These are phyloP conservation scores for Dione juno DNA, from an alignment of 2,888 invertebrate species.

Conservation along the genomic window DNA sequence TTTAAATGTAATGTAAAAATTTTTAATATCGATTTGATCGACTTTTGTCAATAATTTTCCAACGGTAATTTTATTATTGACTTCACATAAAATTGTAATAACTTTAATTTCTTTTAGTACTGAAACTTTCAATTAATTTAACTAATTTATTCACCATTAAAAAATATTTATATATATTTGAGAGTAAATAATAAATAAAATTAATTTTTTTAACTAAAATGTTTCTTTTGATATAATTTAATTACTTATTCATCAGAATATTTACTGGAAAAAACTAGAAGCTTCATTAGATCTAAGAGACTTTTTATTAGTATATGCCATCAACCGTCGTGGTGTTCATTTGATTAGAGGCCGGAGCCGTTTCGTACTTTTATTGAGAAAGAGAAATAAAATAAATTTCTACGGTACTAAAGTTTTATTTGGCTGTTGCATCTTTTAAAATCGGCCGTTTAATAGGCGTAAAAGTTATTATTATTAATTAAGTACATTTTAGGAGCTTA, in stretches of 20 bases:
- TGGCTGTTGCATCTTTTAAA: background rate
- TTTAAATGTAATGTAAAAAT: no score
- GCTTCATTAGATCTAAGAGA: slow-evolving; percentile 33
- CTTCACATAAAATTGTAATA: no score
- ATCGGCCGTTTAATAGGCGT: no score
- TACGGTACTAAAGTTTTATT: background rate
- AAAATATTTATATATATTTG: no score
- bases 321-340: slow-evolving; percentile 36
- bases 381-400: slow-evolving; percentile 27
- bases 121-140: no score
- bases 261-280: slow-evolving; percentile 28
- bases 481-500: no score
- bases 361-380: slow-evolving; percentile 35
- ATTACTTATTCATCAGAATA: slow-evolving; percentile 24
- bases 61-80: background rate
- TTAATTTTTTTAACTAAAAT: no score
- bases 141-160: no score
- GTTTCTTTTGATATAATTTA: no score
- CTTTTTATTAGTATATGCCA: slow-evolving; percentile 30
- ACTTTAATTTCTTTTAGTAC: no score
- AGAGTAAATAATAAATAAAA: no score
- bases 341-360: slow-evolving; percentile 32
- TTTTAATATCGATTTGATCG: background rate
- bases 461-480: no score
- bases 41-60: background rate